Percentiles rank a stretch among this genome's conserved stretches.
These are phyloP conservation scores for Caligus rogercresseyi DNA, from an alignment of 1,140 invertebrate species.

Conservation along the genomic window DNA sequence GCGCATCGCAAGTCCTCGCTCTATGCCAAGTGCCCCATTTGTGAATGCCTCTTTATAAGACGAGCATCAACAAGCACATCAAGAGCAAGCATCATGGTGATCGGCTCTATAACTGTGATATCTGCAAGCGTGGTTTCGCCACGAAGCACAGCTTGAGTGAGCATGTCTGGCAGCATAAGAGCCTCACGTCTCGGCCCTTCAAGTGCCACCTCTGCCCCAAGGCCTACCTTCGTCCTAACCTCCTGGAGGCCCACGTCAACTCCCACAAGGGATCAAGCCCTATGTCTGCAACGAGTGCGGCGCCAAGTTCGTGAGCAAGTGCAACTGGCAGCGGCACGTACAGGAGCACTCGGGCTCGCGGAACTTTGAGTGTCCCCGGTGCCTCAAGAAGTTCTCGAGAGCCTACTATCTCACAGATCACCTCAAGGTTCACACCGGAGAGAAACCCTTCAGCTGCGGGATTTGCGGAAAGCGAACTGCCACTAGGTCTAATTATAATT, in stretches of 20 bases:
- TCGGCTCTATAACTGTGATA: slow-evolving; percentile 52
- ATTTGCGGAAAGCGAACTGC: slow-evolving; percentile 23
- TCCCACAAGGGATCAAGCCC: slow-evolving; percentile 17
- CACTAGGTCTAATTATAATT: slow-evolving; percentile 25
- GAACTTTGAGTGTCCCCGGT: slow-evolving; percentile 17
- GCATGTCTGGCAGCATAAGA: slow-evolving; percentile 72
- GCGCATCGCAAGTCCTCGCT: slow-evolving; percentile 34
- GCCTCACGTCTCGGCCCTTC: slow-evolving; percentile 57
- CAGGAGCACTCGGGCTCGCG: slow-evolving; percentile 12
- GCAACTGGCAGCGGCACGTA: slow-evolving; percentile 17
- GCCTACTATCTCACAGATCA: slow-evolving; percentile 21
- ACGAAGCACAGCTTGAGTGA: slow-evolving; percentile 74
- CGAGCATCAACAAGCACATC: slow-evolving; percentile 59
- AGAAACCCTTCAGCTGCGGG: slow-evolving; percentile 18
- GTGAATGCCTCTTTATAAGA: slow-evolving; percentile 53
- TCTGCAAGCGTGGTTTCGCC: slow-evolving; percentile 64
- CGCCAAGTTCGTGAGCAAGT: slow-evolving; percentile 9
- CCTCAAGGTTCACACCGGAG: slow-evolving; percentile 19
- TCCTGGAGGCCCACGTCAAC: slow-evolving; percentile 15
- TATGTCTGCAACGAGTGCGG: slow-evolving; percentile 20
- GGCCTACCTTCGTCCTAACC: slow-evolving; percentile 10
- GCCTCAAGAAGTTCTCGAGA: slow-evolving; percentile 18
- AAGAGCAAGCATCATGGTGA: slow-evolving; percentile 48
- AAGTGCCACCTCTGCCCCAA: slow-evolving; percentile 52
- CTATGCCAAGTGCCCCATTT: slow-evolving; percentile 58